phyloP scores from a whole-genome alignment of 2,113 vertebrate genomes.

The Cryptomyrus ogoouensis region DNA sequence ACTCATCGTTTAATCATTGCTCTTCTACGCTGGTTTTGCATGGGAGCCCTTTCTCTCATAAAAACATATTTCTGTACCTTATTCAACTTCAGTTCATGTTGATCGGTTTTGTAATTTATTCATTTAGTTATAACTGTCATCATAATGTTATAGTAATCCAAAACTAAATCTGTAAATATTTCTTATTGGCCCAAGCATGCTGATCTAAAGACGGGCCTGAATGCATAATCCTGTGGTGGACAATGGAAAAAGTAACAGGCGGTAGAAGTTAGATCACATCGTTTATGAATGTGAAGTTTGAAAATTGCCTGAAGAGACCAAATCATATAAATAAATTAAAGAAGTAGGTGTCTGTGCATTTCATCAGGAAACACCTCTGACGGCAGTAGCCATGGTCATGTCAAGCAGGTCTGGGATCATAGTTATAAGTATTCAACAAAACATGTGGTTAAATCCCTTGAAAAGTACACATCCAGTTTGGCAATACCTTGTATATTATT shows the following conservation, averaged over 20 bases:
- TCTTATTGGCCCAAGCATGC: not conserved
- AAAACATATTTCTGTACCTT: not conserved
- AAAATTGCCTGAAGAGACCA: not conserved
- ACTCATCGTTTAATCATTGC: not conserved
- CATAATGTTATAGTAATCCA: not conserved
- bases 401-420: not conserved
- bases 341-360: not conserved
- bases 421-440: not conserved
- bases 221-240: not conserved
- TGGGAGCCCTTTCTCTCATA: not conserved
- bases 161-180: not conserved
- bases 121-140: not conserved
- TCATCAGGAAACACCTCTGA: not conserved
- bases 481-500: not conserved
- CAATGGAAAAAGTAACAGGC: not conserved
- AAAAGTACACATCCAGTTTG: not conserved
- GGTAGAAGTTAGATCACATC: not conserved
- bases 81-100: not conserved
- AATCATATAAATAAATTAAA: not conserved
- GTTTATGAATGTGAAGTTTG: not conserved
- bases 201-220: not conserved
- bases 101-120: not conserved
- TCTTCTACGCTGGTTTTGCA: not conserved
- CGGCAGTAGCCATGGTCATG: not conserved
- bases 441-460: not conserved